These are phyloP conservation scores for Acropora yongei DNA, from an alignment of 64 coral and sea anemone species.

Conservation along the genomic window DNA sequence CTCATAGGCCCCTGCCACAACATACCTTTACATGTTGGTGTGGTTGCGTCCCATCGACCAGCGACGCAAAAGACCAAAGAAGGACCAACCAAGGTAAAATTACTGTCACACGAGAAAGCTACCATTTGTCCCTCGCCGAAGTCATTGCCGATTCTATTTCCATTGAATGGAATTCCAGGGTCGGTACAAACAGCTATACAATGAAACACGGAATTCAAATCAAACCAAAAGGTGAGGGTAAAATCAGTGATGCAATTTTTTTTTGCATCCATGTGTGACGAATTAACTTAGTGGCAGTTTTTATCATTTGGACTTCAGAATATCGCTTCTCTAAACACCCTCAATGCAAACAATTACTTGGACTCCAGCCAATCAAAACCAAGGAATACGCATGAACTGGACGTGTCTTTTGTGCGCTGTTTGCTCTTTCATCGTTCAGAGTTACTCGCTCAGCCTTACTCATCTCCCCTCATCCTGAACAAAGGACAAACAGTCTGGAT, in stretches of 20 bases:
- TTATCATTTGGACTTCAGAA: constrained; percentile 20
- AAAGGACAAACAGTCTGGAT: too few species aligned
- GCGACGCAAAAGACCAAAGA: constrained; percentile 12
- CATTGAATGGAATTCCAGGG: constrained; percentile 24
- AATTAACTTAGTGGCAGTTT: too few species aligned
- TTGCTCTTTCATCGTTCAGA: constrained; percentile 11
- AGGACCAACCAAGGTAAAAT: constrained; percentile 7
- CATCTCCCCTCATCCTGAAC: too few species aligned
- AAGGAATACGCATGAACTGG: not conserved
- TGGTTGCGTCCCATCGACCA: constrained; percentile 20
- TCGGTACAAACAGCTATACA: constrained; percentile 17
- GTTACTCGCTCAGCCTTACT: not conserved
- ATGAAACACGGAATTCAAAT: not conserved
- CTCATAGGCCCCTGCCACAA: too few species aligned
- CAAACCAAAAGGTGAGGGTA: not conserved
- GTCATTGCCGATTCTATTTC: constrained; percentile 22
- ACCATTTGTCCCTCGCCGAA: constrained; percentile 36
- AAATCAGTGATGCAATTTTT: too few species aligned
- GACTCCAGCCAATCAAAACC: constrained; percentile 31
- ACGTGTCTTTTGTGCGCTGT: not conserved
- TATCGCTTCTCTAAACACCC: constrained; percentile 10
- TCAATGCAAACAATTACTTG: constrained; percentile 26
- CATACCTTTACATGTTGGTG: constrained; percentile 44
- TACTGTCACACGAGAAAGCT: not conserved
- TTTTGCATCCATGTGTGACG: too few species aligned